phyloP scores from a whole-genome alignment of 2,797 vertebrate species.

The Tamandua tetradactyla region DNA sequence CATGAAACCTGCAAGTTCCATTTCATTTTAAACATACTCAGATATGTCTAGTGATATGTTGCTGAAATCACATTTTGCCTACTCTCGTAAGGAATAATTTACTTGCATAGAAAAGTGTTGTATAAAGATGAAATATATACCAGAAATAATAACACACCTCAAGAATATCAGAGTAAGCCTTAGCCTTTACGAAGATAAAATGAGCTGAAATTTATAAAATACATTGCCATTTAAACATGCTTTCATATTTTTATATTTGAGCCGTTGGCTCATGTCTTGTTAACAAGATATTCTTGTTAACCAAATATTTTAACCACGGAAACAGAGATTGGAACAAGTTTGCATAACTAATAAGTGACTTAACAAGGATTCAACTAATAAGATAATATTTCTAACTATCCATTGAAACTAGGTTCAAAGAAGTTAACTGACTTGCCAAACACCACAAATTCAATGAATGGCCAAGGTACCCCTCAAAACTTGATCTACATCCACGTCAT shows the following conservation, averaged over 20 bases:
- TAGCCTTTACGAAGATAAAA: not conserved
- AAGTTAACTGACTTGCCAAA: not conserved
- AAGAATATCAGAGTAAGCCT: not conserved
- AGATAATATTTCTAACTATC: too few species aligned
- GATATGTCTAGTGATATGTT: not conserved
- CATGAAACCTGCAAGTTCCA: not conserved
- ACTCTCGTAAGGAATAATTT: not conserved
- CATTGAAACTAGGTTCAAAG: not conserved
- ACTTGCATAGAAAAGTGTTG: not conserved
- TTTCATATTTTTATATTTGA: not conserved
- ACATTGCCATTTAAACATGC: not conserved
- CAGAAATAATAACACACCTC: not conserved
- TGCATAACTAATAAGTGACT: not conserved
- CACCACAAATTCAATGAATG: too few species aligned
- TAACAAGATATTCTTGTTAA: not conserved
- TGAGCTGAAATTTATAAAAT: not conserved
- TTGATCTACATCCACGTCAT: not conserved
- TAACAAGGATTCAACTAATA: not conserved
- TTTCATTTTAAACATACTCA: not conserved
- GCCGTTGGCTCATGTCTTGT: not conserved
- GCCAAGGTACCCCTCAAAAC: accelerated
- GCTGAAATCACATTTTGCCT: not conserved
- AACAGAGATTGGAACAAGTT: not conserved
- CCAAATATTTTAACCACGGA: not conserved
- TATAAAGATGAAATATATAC: not conserved